Evolutionary conservation across 2,797 vertebrate species (phyloP).

Genomic region (Channallabes apus): DNA sequence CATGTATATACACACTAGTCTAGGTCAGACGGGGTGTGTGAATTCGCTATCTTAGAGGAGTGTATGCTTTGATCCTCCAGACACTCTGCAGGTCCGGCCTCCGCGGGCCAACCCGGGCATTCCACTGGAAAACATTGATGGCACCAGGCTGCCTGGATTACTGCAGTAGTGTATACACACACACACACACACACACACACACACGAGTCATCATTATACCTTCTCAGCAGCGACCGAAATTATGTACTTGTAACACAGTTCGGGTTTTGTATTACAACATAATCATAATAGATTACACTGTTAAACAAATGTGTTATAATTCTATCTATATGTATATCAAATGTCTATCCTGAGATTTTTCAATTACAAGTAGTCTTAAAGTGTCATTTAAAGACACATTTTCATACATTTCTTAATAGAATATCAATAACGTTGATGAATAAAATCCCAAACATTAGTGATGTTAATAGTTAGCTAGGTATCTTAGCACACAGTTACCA

Average conservation of each 20-base stretch:
- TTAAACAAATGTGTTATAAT: too few relatives aligned
- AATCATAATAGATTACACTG: not conserved
- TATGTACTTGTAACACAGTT: not conserved
- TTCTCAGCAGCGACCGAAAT: not conserved
- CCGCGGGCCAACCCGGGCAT: conserved; percentile 25
- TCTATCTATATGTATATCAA: too few relatives aligned
- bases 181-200: conserved; percentile 16
- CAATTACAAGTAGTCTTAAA: not conserved
- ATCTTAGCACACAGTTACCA: not conserved
- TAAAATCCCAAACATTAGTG: too few relatives aligned
- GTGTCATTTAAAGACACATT: not conserved
- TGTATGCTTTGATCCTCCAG: conserved; percentile 41
- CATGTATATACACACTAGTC: conserved; percentile 16
- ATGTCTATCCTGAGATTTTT: not conserved
- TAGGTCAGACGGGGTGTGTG: conserved; percentile 23
- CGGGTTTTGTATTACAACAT: not conserved
- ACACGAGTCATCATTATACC: not conserved
- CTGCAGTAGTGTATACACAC: conserved; percentile 14
- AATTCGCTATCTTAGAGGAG: conserved; percentile 36
- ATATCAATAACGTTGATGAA: too few relatives aligned
- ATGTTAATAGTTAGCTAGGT: not conserved
- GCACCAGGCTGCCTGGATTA: conserved; percentile 36
- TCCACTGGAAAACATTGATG: conserved; percentile 37
- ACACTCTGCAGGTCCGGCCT: conserved; percentile 29
- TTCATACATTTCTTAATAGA: not conserved